Evolutionary conservation across 2,797 vertebrate species (phyloP).

Genomic region (Platalea minor): DNA sequence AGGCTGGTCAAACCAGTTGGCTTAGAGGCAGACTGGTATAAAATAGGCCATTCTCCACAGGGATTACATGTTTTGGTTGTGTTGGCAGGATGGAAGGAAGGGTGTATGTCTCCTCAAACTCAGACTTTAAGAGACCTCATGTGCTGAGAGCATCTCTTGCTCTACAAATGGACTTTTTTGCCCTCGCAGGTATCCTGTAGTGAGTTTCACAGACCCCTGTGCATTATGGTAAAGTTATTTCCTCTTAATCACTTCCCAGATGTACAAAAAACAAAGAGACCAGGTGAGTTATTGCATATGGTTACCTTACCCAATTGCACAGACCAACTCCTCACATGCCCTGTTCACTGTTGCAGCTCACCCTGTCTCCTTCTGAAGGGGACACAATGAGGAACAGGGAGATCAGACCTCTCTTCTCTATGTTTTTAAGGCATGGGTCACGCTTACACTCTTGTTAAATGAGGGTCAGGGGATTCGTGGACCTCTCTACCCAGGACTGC

Average conservation of each 20-base stretch:
- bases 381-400: neutral
- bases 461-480: neutral
- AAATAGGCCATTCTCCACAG: fast-evolving
- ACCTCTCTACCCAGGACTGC: neutral
- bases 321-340: neutral
- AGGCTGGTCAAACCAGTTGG: neutral
- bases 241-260: neutral
- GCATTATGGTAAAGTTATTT: neutral
- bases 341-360: neutral
- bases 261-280: neutral
- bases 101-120: neutral
- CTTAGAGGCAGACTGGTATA: neutral
- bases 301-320: neutral
- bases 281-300: neutral
- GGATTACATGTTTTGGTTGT: neutral
- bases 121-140: neutral
- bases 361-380: neutral
- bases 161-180: neutral
- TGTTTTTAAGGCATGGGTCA: neutral
- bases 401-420: neutral
- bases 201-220: neutral
- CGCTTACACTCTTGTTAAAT: neutral
- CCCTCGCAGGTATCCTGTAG: neutral
- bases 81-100: neutral
- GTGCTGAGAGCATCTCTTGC: neutral